Conservation (phyloP, 2,888 invertebrate genomes). For the Plusia festucae region DNA sequence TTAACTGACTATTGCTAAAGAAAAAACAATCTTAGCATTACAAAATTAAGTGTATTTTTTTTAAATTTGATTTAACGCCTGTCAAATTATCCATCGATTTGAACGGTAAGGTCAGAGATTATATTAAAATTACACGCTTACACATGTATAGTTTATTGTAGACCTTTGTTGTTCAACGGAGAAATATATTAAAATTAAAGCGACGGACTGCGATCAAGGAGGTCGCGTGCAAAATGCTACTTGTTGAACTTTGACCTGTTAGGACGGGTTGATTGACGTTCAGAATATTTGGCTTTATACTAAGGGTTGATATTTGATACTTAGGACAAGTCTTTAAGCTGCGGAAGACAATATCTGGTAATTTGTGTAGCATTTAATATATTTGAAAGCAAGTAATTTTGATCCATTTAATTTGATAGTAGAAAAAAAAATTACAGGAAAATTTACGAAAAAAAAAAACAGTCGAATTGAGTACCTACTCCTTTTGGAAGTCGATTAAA, state of each 20-base stretch:
- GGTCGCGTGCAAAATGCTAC: not conserved
- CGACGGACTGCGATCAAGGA: slow-evolving; percentile 1
- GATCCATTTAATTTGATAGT: too few relatives aligned
- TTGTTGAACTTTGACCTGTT: not conserved
- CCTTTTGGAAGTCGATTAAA: too few relatives aligned
- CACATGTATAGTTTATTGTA: slow-evolving; percentile 13
- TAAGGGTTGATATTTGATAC: not conserved
- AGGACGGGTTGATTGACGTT: not conserved
- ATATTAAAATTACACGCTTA: slow-evolving; percentile 17
- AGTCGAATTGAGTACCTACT: too few relatives aligned
- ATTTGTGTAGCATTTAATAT: too few relatives aligned
- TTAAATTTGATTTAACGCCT: slow-evolving; percentile 32
- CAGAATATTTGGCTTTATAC: not conserved
- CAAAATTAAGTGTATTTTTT: not conserved
- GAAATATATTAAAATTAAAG: slow-evolving; percentile 6
- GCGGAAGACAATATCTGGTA: too few relatives aligned
- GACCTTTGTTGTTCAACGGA: not conserved
- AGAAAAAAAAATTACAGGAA: too few relatives aligned
- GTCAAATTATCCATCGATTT: slow-evolving; percentile 27
- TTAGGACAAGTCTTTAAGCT: not conserved
- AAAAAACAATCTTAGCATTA: not conserved
- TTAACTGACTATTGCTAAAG: not conserved
- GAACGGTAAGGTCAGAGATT: slow-evolving; percentile 37
- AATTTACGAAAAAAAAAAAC: too few relatives aligned
- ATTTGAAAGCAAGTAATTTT: too few relatives aligned